Base-by-base conservation (phyloP, 2,797 vertebrate species). In the Clamator glandarius region DNA sequence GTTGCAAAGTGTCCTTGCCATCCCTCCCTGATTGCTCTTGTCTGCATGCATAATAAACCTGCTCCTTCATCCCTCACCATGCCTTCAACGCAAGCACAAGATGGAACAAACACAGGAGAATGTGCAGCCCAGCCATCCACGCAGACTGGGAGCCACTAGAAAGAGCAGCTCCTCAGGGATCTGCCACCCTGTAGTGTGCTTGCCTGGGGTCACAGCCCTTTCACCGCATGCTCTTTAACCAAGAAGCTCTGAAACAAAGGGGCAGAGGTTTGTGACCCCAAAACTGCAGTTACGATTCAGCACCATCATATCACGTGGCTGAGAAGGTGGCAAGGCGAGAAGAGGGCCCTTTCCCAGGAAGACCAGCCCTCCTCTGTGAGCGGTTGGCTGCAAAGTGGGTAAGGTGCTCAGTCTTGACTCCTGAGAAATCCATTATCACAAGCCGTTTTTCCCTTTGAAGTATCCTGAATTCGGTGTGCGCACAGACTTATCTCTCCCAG, bases 11-110 rank as follows among this genome's bases (percentile, higher is more conserved):
- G 91, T 94, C 93, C 90, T 96, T 95, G 91, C 76, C 73, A 55
- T 88, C 66, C 35, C 55, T 93, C 62, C 42, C 55, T 44, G 81
- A 31, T 92, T 4, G 9, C 76, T 81, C 63, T 91, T 75, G 76
- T 91, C 90, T 96, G 95, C 95, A 76, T 86, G 69, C 85, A 78
- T 78, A 94, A 94, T 90, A 88, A 91, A 39, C 46, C 82, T 84
- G 7, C 33, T 95, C 25, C 79, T 90, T 90, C 84, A 75, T 89
- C 76, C 36, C 42, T 92, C 73, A 39, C 41, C 3, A 1, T 63
- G 61, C 77, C 81, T 93, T 83, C 78, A 68, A 3, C 42, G 54
- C 59, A 67, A 77, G 57, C 36, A 50, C 44, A 44, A 59, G 63
- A 54, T 59, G 17, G 73, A 93, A 51, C 7, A 2, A 64, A 72